Conservation (phyloP, 2,113 vertebrate genomes). For the Steatornis caripensis region DNA sequence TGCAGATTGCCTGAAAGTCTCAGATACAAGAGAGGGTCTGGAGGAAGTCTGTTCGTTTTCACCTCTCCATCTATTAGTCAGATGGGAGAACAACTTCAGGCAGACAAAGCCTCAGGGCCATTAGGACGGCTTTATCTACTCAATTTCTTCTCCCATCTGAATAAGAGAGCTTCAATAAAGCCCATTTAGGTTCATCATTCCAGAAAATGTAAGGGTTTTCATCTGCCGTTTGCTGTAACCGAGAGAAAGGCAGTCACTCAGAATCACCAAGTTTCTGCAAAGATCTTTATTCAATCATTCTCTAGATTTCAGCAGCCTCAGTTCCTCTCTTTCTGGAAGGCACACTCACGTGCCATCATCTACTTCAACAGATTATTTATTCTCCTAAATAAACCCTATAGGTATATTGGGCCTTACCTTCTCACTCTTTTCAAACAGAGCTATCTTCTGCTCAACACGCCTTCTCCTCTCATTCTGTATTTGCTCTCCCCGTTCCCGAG, state of each 20-base stretch:
- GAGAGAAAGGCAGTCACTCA: not conserved
- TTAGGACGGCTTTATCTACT: not conserved
- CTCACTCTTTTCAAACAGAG: conserved; percentile 87
- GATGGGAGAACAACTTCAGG: not conserved
- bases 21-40: not conserved
- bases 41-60: not conserved
- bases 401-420: conserved; percentile 70
- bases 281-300: not conserved
- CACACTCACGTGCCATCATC: fast-evolving
- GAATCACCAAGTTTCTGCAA: not conserved
- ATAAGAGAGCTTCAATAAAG: not conserved
- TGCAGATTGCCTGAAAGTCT: not conserved
- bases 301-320: not conserved
- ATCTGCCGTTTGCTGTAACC: not conserved
- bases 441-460: conserved; percentile 88
- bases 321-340: not conserved
- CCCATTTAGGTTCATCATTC: not conserved
- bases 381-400: not conserved
- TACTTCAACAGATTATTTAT: not conserved
- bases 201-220: not conserved
- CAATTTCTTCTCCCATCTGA: not conserved
- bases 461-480: conserved; percentile 88
- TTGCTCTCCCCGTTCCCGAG: conserved; percentile 86
- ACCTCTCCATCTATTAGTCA: not conserved
- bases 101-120: not conserved